phyloP scores from a whole-genome alignment of 1,140 invertebrate species.

The Teleogryllus occipitalis region DNA sequence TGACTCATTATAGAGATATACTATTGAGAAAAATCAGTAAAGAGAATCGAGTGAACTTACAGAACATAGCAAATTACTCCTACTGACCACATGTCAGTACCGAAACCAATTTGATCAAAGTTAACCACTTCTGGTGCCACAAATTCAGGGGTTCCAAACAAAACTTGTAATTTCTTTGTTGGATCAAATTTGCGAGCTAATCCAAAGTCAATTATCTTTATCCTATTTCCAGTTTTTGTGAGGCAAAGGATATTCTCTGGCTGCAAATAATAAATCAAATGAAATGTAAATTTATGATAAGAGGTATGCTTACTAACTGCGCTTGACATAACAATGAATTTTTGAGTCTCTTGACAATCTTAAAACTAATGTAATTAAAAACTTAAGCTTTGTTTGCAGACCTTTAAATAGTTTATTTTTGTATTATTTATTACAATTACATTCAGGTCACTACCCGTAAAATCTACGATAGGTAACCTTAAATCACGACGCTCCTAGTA shows the following conservation, averaged over 20 bases:
- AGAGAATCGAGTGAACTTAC: slow-evolving; percentile 58
- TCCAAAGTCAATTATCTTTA: slow-evolving; percentile 98
- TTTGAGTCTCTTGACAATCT: no score
- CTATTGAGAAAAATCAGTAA: neutral
- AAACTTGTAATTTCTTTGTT: slow-evolving; percentile 78
- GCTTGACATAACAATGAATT: no score
- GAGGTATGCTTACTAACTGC: no score
- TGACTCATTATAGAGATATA: neutral
- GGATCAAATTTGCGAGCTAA: slow-evolving; percentile 87
- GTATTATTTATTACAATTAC: no score
- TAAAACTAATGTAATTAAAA: no score
- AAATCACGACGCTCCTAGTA: no score
- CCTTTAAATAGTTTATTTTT: no score
- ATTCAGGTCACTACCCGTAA: no score
- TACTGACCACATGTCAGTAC: slow-evolving; percentile 96
- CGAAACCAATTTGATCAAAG: slow-evolving; percentile 90
- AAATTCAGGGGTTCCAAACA: slow-evolving; percentile 98
- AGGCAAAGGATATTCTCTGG: slow-evolving; percentile 96
- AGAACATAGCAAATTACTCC: slow-evolving; percentile 96
- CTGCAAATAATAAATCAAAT: slow-evolving; percentile 38
- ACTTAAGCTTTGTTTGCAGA: neutral
- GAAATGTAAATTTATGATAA: no score
- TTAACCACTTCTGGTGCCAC: slow-evolving; percentile 98
- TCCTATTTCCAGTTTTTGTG: slow-evolving; percentile 87
- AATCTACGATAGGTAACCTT: no score